Evolutionary conservation across 2,113 vertebrate genomes (phyloP).

Genomic region (Onychostruthus taczanowskii): DNA sequence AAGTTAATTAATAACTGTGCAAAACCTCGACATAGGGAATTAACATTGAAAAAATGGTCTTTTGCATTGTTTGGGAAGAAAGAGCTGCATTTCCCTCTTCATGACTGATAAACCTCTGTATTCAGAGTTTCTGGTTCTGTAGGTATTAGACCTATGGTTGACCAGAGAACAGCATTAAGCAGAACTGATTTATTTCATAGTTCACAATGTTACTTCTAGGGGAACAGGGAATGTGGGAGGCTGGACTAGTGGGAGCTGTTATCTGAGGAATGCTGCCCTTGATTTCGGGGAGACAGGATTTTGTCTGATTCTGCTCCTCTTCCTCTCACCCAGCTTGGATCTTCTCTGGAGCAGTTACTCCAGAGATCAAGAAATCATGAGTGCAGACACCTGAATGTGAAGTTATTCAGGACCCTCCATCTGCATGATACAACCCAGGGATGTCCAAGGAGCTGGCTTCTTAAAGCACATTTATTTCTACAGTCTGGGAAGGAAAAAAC

Average conservation of each 20-base stretch:
- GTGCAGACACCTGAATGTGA: not conserved
- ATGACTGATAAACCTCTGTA: not conserved
- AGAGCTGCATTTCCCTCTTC: not conserved
- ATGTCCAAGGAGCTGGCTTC: not conserved
- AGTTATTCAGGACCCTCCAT: not conserved
- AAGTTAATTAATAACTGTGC: not conserved
- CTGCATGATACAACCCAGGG: accelerated
- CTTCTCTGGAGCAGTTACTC: not conserved
- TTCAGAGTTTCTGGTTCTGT: not conserved
- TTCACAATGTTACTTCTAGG: not conserved
- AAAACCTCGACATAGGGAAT: not conserved
- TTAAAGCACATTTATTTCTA: not conserved
- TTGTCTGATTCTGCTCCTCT: not conserved
- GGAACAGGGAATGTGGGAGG: not conserved
- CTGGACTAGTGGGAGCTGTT: not conserved
- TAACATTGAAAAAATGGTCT: not conserved
- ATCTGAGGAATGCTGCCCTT: not conserved
- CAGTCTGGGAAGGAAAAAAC: not conserved
- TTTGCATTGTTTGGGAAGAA: not conserved
- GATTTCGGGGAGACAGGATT: accelerated
- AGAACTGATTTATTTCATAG: not conserved
- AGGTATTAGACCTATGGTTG: not conserved
- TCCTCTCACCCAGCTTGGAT: not conserved
- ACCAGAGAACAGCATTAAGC: not conserved
- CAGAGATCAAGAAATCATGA: accelerated